phyloP scores from a whole-genome alignment of 1,140 invertebrate species.

The Liolophura sinensis region DNA sequence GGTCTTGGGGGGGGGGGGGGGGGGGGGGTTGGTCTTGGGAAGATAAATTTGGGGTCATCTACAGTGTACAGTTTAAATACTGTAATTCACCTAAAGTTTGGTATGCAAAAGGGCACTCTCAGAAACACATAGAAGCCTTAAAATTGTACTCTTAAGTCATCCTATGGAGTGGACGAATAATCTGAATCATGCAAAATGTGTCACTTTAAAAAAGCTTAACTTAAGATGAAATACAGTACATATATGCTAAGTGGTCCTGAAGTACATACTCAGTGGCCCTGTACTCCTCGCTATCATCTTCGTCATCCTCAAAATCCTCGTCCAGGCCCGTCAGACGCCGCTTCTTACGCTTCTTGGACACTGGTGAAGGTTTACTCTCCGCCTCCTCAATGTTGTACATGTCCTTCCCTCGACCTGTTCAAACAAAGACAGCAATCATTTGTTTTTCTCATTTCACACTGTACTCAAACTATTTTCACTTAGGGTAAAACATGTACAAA shows the following conservation, averaged over 20 bases:
- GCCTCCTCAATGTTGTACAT: slow-evolving; percentile 75
- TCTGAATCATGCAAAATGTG: background rate
- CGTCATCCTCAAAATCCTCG: slow-evolving; percentile 42
- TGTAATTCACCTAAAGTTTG: background rate
- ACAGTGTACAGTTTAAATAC: background rate
- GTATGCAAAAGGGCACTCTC: too few relatives aligned
- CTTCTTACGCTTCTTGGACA: slow-evolving; percentile 30
- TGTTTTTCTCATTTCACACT: too few relatives aligned
- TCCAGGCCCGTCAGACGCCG: slow-evolving; percentile 12
- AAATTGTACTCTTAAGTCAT: background rate
- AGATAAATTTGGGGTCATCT: too few relatives aligned
- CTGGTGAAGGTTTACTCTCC: slow-evolving; percentile 42
- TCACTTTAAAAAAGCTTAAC: too few relatives aligned
- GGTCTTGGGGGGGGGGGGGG: too few relatives aligned
- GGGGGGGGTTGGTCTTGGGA: too few relatives aligned
- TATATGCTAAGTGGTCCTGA: background rate
- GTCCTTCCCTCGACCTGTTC: slow-evolving; percentile 81
- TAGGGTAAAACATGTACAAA: too few relatives aligned
- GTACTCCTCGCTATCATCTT: slow-evolving; percentile 45
- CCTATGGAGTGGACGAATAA: background rate
- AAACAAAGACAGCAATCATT: too few relatives aligned
- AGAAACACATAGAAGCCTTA: background rate
- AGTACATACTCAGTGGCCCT: slow-evolving; percentile 15
- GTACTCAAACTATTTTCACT: too few relatives aligned
- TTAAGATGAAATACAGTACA: too few relatives aligned